These are phyloP conservation scores for Cerastis rubricosa DNA, from an alignment of 2,888 invertebrate genomes.

Conservation along the genomic window DNA sequence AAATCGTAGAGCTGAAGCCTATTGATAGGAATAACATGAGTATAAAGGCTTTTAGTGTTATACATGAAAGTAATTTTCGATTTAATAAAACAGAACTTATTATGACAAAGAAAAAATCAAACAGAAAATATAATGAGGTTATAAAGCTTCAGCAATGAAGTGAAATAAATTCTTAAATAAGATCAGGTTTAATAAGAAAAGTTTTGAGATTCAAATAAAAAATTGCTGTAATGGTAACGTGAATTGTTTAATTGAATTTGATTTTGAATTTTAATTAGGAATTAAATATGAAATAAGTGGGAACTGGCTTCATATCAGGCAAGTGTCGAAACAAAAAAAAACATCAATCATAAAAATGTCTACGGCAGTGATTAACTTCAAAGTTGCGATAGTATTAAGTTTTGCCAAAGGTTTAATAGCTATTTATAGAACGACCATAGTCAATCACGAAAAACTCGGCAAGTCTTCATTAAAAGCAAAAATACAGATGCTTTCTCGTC, in stretches of 20 bases:
- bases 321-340: not conserved
- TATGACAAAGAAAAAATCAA: slow-evolving; percentile 42
- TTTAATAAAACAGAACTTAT: slow-evolving; percentile 31
- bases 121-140: slow-evolving; percentile 35
- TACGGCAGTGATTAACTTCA: not conserved
- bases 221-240: not conserved
- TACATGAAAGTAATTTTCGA: slow-evolving; percentile 26
- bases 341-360: fast-evolving
- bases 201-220: slow-evolving; percentile 8
- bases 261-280: not conserved
- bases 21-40: slow-evolving; percentile 20
- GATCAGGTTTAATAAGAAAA: slow-evolving; percentile 27
- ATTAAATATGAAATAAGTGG: not conserved
- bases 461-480: not conserved
- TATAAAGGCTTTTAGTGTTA: slow-evolving; percentile 20
- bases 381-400: not conserved
- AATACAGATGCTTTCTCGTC: not conserved
- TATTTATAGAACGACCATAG: not conserved
- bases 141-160: slow-evolving; percentile 22
- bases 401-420: not conserved
- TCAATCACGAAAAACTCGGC: too few species aligned
- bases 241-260: not conserved
- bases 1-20: slow-evolving; percentile 24
- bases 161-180: slow-evolving; percentile 36
- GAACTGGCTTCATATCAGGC: not conserved